Base-by-base conservation (phyloP, 2,113 vertebrate species). In the Zapornia atra region DNA sequence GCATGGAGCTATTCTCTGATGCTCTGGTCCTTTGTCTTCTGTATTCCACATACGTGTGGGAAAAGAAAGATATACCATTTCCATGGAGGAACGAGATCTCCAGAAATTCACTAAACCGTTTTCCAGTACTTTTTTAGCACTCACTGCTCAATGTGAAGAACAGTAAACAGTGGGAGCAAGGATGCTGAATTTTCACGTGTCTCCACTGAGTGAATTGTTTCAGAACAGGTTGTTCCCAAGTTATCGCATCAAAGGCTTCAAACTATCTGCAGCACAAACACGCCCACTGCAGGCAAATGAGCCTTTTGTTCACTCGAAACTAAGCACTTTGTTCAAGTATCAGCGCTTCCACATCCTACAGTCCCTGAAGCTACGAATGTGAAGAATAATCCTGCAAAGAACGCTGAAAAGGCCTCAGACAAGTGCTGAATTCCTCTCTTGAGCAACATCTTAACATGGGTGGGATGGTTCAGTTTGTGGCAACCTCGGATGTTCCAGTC, bases 201-300 rank as follows among this genome's bases (percentile, higher is more conserved):
- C 63, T 84, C 34, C 19, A 53, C 29, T 78, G 72, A 94, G 44
- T 57, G 81, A 86, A 79, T 40, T 33, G 24, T 72, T 92, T 94
- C 84, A 87, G 91, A 96, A 95, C 81, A 94, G 87, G 83, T 92
- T 82, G 92, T 97, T 96, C 83, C 72, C 0, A 2, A 92, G 48
- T 91, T 94, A 79, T 33, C 82, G 40, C 86, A 94, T 96, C 91
- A 87, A 91, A 96, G 57, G 56, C 84, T 95, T 82, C 57, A 75
- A 94, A 95, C 81, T 96, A 22, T 88, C 89, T 95, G 86, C 84
- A 89, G 93, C 81, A 96, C 84, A 92, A 96, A 96, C 91, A 86
- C 65, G 5, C 84, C 92, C 61, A 96, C 91, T 94, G 89, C 78
- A 97, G 81, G 91, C 91, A 96, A 96, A 97, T 72, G 73, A 96